Base-by-base conservation (phyloP, 2,113 vertebrate species). In the Pelodiscus sinensis region DNA sequence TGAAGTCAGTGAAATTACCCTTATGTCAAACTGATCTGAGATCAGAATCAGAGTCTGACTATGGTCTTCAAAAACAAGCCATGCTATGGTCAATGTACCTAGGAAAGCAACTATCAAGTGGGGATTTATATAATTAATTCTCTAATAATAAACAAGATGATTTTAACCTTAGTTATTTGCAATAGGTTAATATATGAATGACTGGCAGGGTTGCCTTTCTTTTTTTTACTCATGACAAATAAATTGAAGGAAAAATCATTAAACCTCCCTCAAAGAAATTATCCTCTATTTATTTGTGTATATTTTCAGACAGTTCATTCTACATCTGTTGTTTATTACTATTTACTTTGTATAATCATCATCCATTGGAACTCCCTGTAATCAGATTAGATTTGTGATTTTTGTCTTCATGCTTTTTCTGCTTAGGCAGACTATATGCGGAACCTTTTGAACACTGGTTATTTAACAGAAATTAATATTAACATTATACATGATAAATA, bases 401-500 rank as follows among this genome's bases (percentile, higher is more conserved):
- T 75, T 82, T 82, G 54, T 90, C 54, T 92, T 83, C 5, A 1
- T 85, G 58, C 18, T 84, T 79, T 31, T 83, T 91, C 35, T 93
- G 68, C 35, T 90, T 85, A 82, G 24, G 27, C 77, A 0, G 35
- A 51, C 88, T 85, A 62, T 38, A 22, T n/a, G 52, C 52, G 51
- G 50, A 75, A 60, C 71, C 79, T 93, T 88, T 89, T 38, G 57
- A 89, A 78, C 35, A 86, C 35, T 0, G 0, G 78, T 82, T 50
- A n/a, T 92, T 68, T 60, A 71, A 56, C 85, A 1, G 0, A 90
- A 93, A 96, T 95, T 86, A 93, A 82, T 89, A 95, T 0, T 0
- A 55, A 95, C 79, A 79, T 92, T 94, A 82, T 85, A 79, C 62
- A 60, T 75, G 80, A 90, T 90, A 91, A 96, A 93, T 96, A 95